Evolutionary conservation across 2,888 invertebrate genomes (phyloP), one percentile per base, ranked within the genome.

Genomic region (Hyposoter didymator): DNA sequence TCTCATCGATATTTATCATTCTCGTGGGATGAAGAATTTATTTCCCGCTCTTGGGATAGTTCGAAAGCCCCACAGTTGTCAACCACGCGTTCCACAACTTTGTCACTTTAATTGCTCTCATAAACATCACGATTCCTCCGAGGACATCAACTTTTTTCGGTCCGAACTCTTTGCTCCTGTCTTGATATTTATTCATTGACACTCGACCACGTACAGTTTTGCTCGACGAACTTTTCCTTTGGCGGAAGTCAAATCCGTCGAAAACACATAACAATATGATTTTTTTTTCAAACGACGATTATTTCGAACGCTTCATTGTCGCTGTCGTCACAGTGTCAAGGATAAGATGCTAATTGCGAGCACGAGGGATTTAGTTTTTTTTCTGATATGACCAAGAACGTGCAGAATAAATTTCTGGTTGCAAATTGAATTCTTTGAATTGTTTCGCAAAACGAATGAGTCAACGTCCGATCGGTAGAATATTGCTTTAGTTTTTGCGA

Each of bases 41-140:
- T 59, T 59, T 28, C 12, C 7, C 62, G 67, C 47, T 64, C 43
- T 70, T 45, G 66, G 47, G 17, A 64, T n/a, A 39, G 62, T 76
- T 32, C 43, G 69, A 19, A 62, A 66, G n/a, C 49, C 76, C 70
- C 78, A n/a, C 59, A 74, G 70, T 70, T 47, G 74, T 79, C 81
- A 69, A 17, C 45, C 69, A 78, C 78, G 19, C 74, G 45, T 74
- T 28, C 62, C 72, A 19, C 80, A 62, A 52, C 69, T 62, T 59
- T 76, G 62, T 78, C 49, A 73, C 72, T 55, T 67, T 73, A 55
- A 83, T 72, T 62, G 75, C 59, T 45, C 81, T 69, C 79, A 76
- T 75, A 78, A 86, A 86, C 85, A 87, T 86, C 78, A 75, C 84
- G 70, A 74, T 80, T 69, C 70, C 49, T 35, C 45, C 64, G 82